phyloP scores from a whole-genome alignment of 2,113 vertebrate species.

The Corythaeola cristata region DNA sequence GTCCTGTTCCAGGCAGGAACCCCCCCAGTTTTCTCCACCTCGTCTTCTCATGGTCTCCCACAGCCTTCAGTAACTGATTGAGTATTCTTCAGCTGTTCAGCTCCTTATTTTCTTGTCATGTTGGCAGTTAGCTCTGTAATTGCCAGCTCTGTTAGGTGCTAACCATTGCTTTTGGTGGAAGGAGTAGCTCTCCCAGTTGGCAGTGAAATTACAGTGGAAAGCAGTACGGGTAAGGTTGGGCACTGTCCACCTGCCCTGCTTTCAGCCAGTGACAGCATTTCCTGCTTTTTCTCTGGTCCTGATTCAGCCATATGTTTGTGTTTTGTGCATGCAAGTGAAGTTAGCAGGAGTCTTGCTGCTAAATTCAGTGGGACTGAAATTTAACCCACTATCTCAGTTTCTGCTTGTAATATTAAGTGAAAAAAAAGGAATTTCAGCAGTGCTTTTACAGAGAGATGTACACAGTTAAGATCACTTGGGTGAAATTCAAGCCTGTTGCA shows the following conservation, averaged over 20 bases:
- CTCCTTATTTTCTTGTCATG: not conserved
- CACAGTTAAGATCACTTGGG: not conserved
- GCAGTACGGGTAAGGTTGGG: not conserved
- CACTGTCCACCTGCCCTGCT: not conserved
- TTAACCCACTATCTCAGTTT: not conserved
- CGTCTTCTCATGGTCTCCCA: not conserved
- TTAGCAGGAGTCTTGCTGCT: not conserved
- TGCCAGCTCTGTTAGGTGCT: not conserved
- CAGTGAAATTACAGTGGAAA: not conserved
- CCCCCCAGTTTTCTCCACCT: not conserved
- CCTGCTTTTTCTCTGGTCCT: not conserved
- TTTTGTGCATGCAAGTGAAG: not conserved
- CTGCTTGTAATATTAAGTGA: not conserved
- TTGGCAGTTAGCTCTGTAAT: not conserved
- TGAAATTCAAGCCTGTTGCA: conserved; percentile 2
- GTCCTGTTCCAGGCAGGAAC: not conserved
- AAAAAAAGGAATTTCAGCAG: not conserved
- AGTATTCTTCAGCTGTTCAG: not conserved
- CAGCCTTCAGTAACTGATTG: not conserved
- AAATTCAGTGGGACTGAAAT: not conserved
- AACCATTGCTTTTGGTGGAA: not conserved
- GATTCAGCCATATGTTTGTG: not conserved
- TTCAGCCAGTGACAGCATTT: not conserved
- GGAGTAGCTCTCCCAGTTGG: not conserved
- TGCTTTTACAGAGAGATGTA: not conserved